Evolutionary conservation across 2,113 vertebrate genomes (phyloP), one percentile per base, ranked within the genome.

Genomic region (Petrocephalus zakoni): DNA sequence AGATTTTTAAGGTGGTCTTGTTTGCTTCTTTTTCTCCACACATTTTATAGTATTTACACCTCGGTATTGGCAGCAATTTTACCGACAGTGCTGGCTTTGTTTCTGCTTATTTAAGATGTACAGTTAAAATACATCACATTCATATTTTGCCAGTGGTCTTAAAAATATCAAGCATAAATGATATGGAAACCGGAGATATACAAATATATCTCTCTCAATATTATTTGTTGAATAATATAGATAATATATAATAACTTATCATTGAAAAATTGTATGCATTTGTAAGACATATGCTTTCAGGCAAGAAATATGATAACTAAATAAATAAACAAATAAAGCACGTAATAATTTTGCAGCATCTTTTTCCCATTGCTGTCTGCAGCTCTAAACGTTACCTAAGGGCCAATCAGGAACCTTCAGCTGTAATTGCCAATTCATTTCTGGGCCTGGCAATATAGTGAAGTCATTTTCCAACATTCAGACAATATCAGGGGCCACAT

Each of bases 341-440:
- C 11, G 10, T 0, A 68, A 29, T 68, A 68, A 68, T 68, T 68
- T 68, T 29, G n/a, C 61, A 15, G 61, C 25, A n/a, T 29, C n/a
- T 29, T 49, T n/a, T 83, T 49, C 10, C 68, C 49, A 75, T 51
- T 93, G 92, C 93, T 93, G 93, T 92, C 93, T 93, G 91, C 93
- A 94, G 94, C 93, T 93, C 90, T 92, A 91, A 92, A 93, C 94
- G 93, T 93, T 93, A 94, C 92, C 92, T 91, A 91, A 93, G 92
- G 91, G 68, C 92, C 92, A 91, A 92, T 89, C 88, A 93, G 94
- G 94, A 92, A 93, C 93, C 92, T 91, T 92, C 93, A 89, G 92
- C 94, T 93, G 95, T 95, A 95, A 95, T 96, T 95, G 95, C 93
- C 95, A 95, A 96, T 96, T 94, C 95, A 94, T 95, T 94, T 94